A percentile compares a stretch with the other conserved stretches of the same genome.
Evolutionary conservation across 2,888 invertebrate species (phyloP).

Genomic region (Tipula confusa): DNA sequence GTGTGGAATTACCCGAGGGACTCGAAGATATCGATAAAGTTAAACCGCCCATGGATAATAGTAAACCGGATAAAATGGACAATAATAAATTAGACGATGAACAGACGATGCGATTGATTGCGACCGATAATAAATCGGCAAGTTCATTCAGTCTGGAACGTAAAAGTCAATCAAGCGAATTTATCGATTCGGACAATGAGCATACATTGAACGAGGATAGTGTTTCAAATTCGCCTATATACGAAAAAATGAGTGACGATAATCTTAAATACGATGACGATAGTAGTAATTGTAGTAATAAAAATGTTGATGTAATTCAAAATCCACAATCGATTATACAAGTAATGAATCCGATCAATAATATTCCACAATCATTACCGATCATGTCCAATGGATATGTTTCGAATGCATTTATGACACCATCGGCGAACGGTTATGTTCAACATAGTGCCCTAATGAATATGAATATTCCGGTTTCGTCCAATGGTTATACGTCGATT

Average conservation of each 20-base stretch:
- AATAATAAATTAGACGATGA: conserved; percentile 1
- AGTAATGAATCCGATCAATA: not conserved
- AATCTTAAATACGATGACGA: not conserved
- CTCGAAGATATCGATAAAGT: conserved; percentile 34
- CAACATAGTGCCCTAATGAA: conserved; percentile 28
- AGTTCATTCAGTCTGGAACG: not conserved
- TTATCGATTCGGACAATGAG: conserved; percentile 21
- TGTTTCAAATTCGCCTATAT: not conserved
- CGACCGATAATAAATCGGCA: conserved; percentile 21
- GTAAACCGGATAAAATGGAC: not conserved
- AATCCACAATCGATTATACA: not conserved
- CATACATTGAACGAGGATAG: not conserved
- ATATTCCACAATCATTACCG: not conserved
- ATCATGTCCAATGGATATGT: conserved; percentile 28
- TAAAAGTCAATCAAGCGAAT: conserved; percentile 27
- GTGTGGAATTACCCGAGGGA: conserved; percentile 35
- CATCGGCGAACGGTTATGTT: conserved; percentile 32
- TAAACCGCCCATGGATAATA: conserved; percentile 4
- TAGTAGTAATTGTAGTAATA: not conserved
- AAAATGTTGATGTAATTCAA: not conserved
- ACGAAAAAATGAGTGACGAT: not conserved
- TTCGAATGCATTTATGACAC: not conserved
- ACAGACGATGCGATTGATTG: not conserved
- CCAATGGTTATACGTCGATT: conserved; percentile 9
- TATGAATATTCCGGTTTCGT: not conserved